These are phyloP conservation scores for Sinosuthora webbiana DNA, from an alignment of 2,113 vertebrate species.

Conservation along the genomic window DNA sequence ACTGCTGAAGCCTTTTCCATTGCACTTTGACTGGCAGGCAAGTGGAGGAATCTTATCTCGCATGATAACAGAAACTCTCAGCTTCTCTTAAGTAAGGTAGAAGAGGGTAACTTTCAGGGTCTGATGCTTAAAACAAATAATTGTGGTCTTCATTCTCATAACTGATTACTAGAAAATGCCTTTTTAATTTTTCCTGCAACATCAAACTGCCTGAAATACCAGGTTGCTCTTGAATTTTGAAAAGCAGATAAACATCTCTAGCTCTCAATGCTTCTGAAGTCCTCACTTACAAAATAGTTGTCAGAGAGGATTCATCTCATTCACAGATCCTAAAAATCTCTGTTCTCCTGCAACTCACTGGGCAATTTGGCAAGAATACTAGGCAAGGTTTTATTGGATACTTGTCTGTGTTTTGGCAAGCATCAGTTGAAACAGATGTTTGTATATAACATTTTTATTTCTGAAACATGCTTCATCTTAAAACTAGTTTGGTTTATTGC, in stretches of 20 bases:
- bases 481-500: constrained; percentile 11
- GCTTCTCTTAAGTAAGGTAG: not conserved
- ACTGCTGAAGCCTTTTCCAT: not conserved
- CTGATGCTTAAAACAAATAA: not conserved
- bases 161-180: not conserved
- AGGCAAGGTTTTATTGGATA: not conserved
- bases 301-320: not conserved
- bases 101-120: not conserved
- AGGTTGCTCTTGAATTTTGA: not conserved
- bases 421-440: constrained; percentile 15
- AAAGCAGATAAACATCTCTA: not conserved
- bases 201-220: not conserved
- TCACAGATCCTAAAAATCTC: not conserved
- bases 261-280: not conserved
- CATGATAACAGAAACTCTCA: not conserved
- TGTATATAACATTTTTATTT: constrained; percentile 27
- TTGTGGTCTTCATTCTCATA: not conserved
- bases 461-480: not conserved
- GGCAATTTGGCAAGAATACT: not conserved
- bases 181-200: not conserved
- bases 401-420: constrained; percentile 9
- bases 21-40: not conserved
- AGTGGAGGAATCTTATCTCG: not conserved
- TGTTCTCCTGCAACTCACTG: not conserved
- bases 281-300: not conserved